Evolutionary conservation across 2,113 vertebrate species (phyloP), one percentile per base, ranked within the genome.

Genomic region (Tyto alba): DNA sequence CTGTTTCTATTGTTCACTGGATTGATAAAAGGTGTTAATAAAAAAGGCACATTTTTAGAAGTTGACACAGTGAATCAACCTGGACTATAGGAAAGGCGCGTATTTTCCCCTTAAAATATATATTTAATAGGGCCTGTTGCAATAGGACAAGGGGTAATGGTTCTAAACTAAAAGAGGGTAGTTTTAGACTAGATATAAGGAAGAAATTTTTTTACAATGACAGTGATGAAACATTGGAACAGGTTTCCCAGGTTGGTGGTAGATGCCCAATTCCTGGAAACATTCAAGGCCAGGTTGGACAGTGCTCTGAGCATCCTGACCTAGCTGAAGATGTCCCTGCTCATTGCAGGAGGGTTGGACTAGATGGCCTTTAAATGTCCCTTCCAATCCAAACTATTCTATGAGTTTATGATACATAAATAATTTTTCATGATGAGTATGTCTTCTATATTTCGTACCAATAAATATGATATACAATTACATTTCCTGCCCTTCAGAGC

Each of bases 41-140:
- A 97, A 96, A 97, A 97, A 95, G 80, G 89, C 93, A 96, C 83
- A 97, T 96, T 97, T 97, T 92, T 91, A 97, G 92, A 87, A 91
- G 80, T 29, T 95, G 93, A 96, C 92, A 96, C 92, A 96, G 94
- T 90, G 88, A 96, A 95, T 80, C 81, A 86, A 96, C 93, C 75
- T 91, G 74, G 64, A 97, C 89, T 87, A 91, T 26, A 96, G 34
- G 56, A 57, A 72, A 88, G 63, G 52, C 88, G 36, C 6, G 9
- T 55, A 53, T 62, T 57, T 82, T 23, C 57, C 53, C 43, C 43
- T 91, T 34, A 69, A 83, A 78, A 72, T 7, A 25, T 9, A 21
- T 7, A n/a, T 56, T 62, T 52, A 45, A 32, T 45, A 56, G 25
- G 10, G 1, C 6, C 11, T 47, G 20, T 40, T 77, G 59, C 9